Base-by-base conservation (phyloP, 2,797 vertebrate species). In the Loriculus beryllinus region DNA sequence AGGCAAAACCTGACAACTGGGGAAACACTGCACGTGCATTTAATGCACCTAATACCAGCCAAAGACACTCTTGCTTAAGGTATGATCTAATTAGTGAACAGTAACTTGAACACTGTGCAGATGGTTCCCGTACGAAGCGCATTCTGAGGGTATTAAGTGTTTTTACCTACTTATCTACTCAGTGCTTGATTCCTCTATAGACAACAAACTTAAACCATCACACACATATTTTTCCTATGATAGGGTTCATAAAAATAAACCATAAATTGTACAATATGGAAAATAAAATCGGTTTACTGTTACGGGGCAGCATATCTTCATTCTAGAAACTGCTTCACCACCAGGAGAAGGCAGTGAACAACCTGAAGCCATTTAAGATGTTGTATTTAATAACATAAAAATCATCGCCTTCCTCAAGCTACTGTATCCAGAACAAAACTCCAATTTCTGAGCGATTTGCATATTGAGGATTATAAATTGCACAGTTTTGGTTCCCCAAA, bases 41-140 rank as follows among this genome's bases (percentile, higher is more conserved):
- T 56, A 56, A 56, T 35, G 33, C 56, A 57, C 21, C n/a, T 33
- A 57, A 57, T 40, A 15, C 13, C 9, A 35, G 29, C 42, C 62
- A 56, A 33, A 72, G 48, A 48, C 14, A 16, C 12, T 48, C 23
- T 1, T 22, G 29, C 54, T 77, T 52, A 17, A 20, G 16, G 29
- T 39, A 1, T 2, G 18, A 65, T 11, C 51, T 29, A 10, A 70
- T 26, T 21, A 74, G 52, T 1, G 15, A 48, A 35, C 67, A 37
- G 77, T 21, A 79, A 65, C 42, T 29, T 29, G 22, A 51, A n/a
- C 1, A 1, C 40, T 20, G 12, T 6, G 28, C 48, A 69, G 70
- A 69, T 6, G 17, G 57, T 11, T 60, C 35, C 49, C 0, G 0
- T 4, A 42, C 1, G 26, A 42, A 48, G 29, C 0, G 0, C 14